These are phyloP conservation scores for Rugalucina vietnamica DNA, from an alignment of 2,888 invertebrate species.

Conservation along the genomic window DNA sequence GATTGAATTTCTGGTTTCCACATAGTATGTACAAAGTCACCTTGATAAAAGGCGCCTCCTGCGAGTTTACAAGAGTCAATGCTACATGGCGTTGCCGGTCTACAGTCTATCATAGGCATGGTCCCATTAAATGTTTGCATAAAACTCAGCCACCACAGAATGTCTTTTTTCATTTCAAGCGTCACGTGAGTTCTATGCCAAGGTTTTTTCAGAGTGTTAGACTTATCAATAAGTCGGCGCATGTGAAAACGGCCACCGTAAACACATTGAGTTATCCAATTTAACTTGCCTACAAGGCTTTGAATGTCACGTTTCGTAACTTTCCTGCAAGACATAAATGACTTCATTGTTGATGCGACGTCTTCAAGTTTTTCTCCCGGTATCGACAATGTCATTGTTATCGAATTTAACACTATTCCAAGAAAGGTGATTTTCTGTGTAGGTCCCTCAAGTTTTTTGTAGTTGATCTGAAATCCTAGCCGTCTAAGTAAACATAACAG, in stretches of 20 bases:
- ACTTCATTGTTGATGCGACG: not conserved
- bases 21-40: conserved; percentile 16
- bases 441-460: conserved; percentile 33
- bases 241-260: conserved; percentile 28
- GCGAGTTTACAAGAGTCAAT: conserved; percentile 27
- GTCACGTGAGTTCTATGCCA: conserved; percentile 21
- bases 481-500: conserved; percentile 10
- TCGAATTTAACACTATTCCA: too few relatives aligned
- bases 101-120: conserved; percentile 28
- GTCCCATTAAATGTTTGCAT: conserved; percentile 16
- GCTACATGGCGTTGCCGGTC: conserved; percentile 13
- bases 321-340: not conserved
- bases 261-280: conserved; percentile 16
- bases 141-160: conserved; percentile 24
- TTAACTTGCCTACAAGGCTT: conserved; percentile 27
- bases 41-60: conserved; percentile 26
- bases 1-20: not conserved
- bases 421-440: too few relatives aligned
- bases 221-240: not conserved
- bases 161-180: conserved; percentile 7
- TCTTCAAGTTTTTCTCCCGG: too few relatives aligned
- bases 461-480: conserved; percentile 35
- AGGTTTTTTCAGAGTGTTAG: not conserved
- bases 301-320: conserved; percentile 19
- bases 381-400: too few relatives aligned